Base-by-base conservation (phyloP, 2,888 invertebrate genomes). In the Lutraria lutraria region DNA sequence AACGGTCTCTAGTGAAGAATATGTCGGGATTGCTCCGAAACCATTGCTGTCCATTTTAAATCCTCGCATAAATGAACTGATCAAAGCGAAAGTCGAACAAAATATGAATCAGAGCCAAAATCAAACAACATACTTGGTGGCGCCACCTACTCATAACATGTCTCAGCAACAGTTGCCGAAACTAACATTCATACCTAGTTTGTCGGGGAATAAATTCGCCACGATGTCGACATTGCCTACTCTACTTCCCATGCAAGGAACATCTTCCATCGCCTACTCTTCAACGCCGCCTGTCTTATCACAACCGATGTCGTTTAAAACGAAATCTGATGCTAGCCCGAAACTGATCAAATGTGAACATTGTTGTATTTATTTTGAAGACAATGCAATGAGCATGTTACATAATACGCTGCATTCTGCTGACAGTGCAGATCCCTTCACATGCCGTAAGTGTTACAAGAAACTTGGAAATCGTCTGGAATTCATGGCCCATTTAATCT, bases 401-500 rank as follows among this genome's bases (percentile, higher is more conserved):
- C 95, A 95, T 83, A 94, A 94, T 82, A 94, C 94, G 53, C 91
- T 95, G 0, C 95, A 95, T 81, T 92, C 93, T 0, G 94, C 94
- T 0, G 95, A 95, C 54, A 93, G 93, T 15, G 84, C 92, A 0
- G 95, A 95, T 82, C 95, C 95, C 0, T 95, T 95, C 87, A 95
- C 94, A 0, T 95, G 95, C 85, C 89, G 94, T 31, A 95, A 95
- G 87, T 95, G 95, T 90, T 88, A 93, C 89, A 95, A 95, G 88
- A 94, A 94, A 68, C 90, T 95, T 1, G 95, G 95, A 16, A 95
- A 95, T 83, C 92, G 95, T 10, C 91, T 95, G 8, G 95, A 95
- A 88, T 95, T 95, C 80, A 95, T 94, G 83, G 95, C 95, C 0
- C 95, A 95, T 88, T 85, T 95, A 81, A 91, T 95, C 2, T 95